phyloP scores from a whole-genome alignment of 2,797 vertebrate genomes.

The Channa striata region DNA sequence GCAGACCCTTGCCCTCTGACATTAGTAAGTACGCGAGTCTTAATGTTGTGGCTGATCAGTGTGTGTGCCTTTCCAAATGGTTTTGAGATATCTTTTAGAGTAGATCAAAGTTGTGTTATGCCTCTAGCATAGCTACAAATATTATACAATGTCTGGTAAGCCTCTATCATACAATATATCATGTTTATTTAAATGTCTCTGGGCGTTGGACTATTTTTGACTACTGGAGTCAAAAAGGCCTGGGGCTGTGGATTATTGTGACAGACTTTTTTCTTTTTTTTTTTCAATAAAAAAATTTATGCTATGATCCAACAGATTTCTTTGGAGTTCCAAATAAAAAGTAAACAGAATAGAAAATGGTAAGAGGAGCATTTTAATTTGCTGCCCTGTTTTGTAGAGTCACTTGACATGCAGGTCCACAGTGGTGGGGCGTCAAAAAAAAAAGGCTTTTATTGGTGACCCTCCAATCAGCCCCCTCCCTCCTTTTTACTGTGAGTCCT shows the following conservation, averaged over 20 bases:
- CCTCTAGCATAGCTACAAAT: background rate
- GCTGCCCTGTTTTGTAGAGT: constrained; percentile 33
- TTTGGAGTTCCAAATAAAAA: constrained; percentile 9
- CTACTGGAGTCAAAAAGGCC: too few relatives aligned
- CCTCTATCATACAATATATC: background rate
- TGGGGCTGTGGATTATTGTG: background rate
- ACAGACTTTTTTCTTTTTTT: too few relatives aligned
- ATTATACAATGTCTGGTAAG: background rate
- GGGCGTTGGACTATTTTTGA: background rate
- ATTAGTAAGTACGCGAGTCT: too few relatives aligned
- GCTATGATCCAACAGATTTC: background rate
- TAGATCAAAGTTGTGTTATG: background rate
- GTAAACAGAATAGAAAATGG: background rate
- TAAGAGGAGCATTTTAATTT: constrained; percentile 11
- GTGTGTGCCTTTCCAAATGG: too few relatives aligned
- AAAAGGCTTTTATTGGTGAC: constrained; percentile 71
- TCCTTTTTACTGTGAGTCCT: constrained; percentile 61
- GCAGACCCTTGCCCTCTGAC: too few relatives aligned
- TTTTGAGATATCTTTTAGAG: background rate
- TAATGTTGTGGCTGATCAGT: too few relatives aligned
- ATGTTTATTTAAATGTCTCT: background rate
- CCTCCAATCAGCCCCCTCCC: constrained; percentile 66
- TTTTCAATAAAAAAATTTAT: background rate
- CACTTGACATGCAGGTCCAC: constrained; percentile 44
- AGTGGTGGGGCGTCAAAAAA: constrained; percentile 41